phyloP scores from a whole-genome alignment of 2,888 invertebrate genomes.

The Pollenia angustigena region DNA sequence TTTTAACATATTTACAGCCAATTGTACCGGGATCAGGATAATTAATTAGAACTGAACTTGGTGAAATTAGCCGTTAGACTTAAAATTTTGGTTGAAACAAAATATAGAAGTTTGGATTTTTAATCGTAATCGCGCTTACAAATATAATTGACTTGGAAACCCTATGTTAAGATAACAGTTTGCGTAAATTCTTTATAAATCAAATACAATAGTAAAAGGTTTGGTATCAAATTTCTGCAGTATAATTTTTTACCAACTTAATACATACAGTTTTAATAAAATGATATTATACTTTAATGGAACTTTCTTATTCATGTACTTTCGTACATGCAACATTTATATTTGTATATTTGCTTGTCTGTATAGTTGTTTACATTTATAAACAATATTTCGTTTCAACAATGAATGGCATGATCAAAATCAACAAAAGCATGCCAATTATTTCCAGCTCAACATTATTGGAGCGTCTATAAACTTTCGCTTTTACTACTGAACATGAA shows the following conservation, averaged over 20 bases:
- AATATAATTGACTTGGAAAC: too few species aligned
- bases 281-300: slow-evolving; percentile 32
- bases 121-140: too few species aligned
- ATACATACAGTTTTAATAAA: slow-evolving; percentile 4
- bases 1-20: too few species aligned
- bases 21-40: too few species aligned
- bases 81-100: too few species aligned
- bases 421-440: slow-evolving; percentile 54
- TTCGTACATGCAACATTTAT: slow-evolving; percentile 31
- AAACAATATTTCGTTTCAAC: slow-evolving; percentile 7
- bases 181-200: too few species aligned
- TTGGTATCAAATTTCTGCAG: neutral
- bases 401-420: slow-evolving; percentile 56
- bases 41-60: too few species aligned
- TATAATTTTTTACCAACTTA: neutral
- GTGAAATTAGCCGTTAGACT: too few species aligned
- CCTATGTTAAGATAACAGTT: too few species aligned
- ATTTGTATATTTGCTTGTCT: neutral
- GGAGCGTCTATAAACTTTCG: slow-evolving; percentile 66
- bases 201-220: too few species aligned
- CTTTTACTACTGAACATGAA: slow-evolving; percentile 47
- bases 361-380: neutral
- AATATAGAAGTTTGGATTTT: too few species aligned
- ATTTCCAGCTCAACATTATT: slow-evolving; percentile 49
- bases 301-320: slow-evolving; percentile 56